Evolutionary conservation across 1,140 invertebrate species (phyloP).

Genomic region (Drosophila watanabei): DNA sequence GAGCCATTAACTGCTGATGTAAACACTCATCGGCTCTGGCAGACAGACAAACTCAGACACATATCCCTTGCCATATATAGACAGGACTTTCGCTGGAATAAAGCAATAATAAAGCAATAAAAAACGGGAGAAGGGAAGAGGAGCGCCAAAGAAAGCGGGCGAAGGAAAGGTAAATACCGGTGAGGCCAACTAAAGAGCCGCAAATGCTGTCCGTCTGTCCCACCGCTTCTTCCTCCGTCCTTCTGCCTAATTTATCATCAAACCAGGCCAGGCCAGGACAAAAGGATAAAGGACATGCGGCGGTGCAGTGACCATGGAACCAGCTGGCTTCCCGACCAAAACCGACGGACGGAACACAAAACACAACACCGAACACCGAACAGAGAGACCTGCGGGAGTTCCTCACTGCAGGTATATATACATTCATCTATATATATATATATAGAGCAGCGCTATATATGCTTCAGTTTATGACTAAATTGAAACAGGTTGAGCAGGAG

Average conservation of each 20-base stretch:
- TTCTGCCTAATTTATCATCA: slow-evolving; percentile 77
- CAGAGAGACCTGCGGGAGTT: slow-evolving; percentile 34
- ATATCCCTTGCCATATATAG: slow-evolving; percentile 5
- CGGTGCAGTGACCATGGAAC: slow-evolving; percentile 59
- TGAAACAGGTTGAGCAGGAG: slow-evolving; percentile 71
- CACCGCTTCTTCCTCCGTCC: slow-evolving; percentile 11
- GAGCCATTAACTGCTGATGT: slow-evolving; percentile 42
- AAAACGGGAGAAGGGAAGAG: slow-evolving; percentile 40
- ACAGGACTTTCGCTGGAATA: slow-evolving; percentile 34
- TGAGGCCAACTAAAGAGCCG: slow-evolving; percentile 68
- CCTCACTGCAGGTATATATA: slow-evolving; percentile 43
- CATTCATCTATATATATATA: background rate
- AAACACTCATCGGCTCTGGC: slow-evolving; percentile 36
- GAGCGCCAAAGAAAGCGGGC: slow-evolving; percentile 15
- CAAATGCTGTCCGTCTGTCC: slow-evolving; percentile 60
- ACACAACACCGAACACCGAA: slow-evolving; percentile 34
- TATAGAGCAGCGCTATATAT: slow-evolving; percentile 4
- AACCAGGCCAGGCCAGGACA: slow-evolving; percentile 60
- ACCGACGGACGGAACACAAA: slow-evolving; percentile 42
- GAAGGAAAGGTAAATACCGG: slow-evolving; percentile 62
- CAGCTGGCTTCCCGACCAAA: slow-evolving; percentile 76
- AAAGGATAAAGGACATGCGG: slow-evolving; percentile 57
- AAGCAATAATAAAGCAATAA: slow-evolving; percentile 79
- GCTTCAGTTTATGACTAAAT: slow-evolving; percentile 69
- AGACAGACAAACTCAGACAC: slow-evolving; percentile 10